These are phyloP conservation scores for Phallusia fumigata DNA, from an alignment of 23 tunicate genomes.

Conservation along the genomic window DNA sequence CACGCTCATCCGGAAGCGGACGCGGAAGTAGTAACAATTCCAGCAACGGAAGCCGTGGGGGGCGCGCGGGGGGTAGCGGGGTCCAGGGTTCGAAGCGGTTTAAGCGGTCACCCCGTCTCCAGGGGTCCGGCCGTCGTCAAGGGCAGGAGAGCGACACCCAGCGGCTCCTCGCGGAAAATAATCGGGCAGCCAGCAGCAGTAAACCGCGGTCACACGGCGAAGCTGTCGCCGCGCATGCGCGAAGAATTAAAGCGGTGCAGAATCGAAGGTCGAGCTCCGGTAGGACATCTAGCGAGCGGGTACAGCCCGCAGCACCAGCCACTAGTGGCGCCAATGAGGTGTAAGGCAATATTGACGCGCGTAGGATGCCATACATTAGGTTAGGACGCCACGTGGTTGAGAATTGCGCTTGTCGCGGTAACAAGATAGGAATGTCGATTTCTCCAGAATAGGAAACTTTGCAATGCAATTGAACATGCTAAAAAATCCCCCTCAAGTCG, in stretches of 20 bases:
- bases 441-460: no score
- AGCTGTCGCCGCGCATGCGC: slow-evolving; percentile 50
- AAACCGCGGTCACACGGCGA: slow-evolving; percentile 26
- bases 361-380: no score
- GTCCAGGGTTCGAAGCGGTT: background rate
- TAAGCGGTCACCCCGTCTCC: slow-evolving; percentile 9
- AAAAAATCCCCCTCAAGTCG: no score
- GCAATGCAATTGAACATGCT: no score
- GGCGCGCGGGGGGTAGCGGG: background rate
- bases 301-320: background rate
- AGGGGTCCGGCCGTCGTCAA: background rate
- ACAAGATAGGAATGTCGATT: no score
- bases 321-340: background rate
- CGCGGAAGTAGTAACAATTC: slow-evolving; percentile 3
- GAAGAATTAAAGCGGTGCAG: slow-evolving; percentile 21
- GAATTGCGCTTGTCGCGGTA: no score
- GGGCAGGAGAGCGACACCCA: slow-evolving; percentile 44
- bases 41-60: background rate
- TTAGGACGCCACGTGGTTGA: no score
- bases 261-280: slow-evolving; percentile 13
- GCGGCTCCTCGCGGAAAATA: slow-evolving; percentile 20
- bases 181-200: background rate
- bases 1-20: slow-evolving; percentile 9
- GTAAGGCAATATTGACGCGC: background rate
- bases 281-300: slow-evolving; percentile 1